Evolutionary conservation across 2,113 vertebrate species (phyloP).

Genomic region (Psittacus erithacus): DNA sequence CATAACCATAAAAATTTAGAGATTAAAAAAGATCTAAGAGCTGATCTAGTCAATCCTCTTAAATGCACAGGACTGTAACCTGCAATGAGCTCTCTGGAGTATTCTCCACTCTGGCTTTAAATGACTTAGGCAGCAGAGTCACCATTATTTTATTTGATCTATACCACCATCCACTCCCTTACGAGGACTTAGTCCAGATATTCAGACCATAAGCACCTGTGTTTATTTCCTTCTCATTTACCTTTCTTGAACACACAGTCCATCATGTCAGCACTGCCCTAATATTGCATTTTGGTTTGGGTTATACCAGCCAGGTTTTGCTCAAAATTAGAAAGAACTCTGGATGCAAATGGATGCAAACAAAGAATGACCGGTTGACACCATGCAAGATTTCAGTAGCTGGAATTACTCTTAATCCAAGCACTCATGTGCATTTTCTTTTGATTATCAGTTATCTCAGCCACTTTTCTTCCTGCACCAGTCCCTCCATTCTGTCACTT

Average conservation of each 20-base stretch:
- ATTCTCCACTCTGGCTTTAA: not conserved
- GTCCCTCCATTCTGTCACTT: not conserved
- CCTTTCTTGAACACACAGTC: not conserved
- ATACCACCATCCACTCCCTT: not conserved
- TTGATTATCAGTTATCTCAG: not conserved
- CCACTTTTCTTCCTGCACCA: not conserved
- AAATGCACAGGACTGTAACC: not conserved
- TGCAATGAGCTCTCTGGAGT: not conserved
- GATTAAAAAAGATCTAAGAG: not conserved
- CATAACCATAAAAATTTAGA: not conserved
- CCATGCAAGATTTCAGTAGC: not conserved
- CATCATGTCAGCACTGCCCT: not conserved
- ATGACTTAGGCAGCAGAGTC: not conserved
- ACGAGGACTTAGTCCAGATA: not conserved
- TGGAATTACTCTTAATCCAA: not conserved
- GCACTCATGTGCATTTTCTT: not conserved
- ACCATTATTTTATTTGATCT: not conserved
- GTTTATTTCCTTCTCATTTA: not conserved
- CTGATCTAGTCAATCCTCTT: not conserved
- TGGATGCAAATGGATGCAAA: accelerated
- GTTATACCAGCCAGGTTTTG: not conserved
- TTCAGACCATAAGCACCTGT: accelerated
- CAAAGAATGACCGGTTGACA: not conserved
- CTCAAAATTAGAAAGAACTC: not conserved
- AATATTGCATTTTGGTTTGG: not conserved